Evolutionary conservation across 2,797 vertebrate species (phyloP).

Genomic region (Cirrhinus mrigala): DNA sequence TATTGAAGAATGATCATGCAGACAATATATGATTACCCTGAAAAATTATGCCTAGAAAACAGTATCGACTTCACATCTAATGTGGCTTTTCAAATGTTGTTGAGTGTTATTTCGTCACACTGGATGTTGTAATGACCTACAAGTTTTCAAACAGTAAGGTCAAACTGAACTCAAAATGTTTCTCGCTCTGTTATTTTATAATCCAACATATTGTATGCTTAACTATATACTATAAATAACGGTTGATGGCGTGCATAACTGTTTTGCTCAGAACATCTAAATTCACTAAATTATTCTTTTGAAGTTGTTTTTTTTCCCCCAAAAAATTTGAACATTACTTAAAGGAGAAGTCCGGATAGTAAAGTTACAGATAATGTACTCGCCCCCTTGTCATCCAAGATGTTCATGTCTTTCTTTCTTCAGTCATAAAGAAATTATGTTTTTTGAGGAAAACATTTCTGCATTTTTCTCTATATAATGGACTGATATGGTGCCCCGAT

Average conservation of each 20-base stretch:
- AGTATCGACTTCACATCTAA: background rate
- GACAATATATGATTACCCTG: too few species aligned
- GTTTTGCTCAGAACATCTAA: background rate
- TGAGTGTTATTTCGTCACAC: background rate
- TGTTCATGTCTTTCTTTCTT: too few species aligned
- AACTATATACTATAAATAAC: background rate
- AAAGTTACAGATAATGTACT: too few species aligned
- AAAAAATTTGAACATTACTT: background rate
- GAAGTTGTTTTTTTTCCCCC: background rate
- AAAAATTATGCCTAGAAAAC: background rate
- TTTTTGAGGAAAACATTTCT: too few species aligned
- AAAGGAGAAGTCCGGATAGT: too few species aligned
- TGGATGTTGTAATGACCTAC: background rate
- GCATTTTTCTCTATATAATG: too few species aligned
- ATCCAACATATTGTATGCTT: background rate
- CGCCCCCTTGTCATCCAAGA: too few species aligned
- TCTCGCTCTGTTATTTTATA: background rate
- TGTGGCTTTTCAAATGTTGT: background rate
- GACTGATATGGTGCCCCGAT: too few species aligned
- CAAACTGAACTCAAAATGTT: background rate
- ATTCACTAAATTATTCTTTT: background rate
- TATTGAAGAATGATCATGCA: background rate
- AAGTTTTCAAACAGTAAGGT: slow-evolving; percentile 7
- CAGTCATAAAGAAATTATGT: too few species aligned
- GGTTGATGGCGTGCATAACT: background rate